Conservation (phyloP, 2,888 invertebrate genomes). For the Ferrisia virgata region DNA sequence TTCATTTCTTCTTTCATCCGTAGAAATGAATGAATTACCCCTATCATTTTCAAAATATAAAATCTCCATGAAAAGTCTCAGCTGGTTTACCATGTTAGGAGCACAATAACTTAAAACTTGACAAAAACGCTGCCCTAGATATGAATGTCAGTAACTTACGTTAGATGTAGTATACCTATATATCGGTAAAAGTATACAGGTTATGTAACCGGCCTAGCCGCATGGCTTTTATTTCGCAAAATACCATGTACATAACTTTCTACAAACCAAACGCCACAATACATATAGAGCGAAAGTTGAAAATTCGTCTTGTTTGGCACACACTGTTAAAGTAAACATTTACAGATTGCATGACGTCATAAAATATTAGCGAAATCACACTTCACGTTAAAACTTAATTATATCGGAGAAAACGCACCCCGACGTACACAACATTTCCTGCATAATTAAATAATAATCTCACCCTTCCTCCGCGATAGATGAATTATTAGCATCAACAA, state of each 20-base stretch:
- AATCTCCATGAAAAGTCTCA: no score
- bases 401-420: background rate
- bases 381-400: slow-evolving; percentile 21
- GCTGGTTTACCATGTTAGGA: no score
- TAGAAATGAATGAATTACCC: no score
- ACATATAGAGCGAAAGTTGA: background rate
- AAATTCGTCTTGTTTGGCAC: background rate
- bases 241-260: background rate
- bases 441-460: slow-evolving; percentile 29
- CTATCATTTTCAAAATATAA: no score
- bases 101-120: no score
- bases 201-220: no score
- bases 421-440: background rate
- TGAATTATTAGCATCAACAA: slow-evolving; percentile 28
- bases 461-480: background rate
- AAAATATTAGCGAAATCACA: slow-evolving; percentile 19
- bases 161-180: no score
- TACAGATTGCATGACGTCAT: slow-evolving; percentile 26
- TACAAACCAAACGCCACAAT: background rate
- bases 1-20: no score
- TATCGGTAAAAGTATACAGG: no score
- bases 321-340: slow-evolving; percentile 1
- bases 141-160: no score
- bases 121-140: no score
- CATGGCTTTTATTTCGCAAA: background rate